phyloP scores from a whole-genome alignment of 2,113 vertebrate species.

The Hipposideros armiger region DNA sequence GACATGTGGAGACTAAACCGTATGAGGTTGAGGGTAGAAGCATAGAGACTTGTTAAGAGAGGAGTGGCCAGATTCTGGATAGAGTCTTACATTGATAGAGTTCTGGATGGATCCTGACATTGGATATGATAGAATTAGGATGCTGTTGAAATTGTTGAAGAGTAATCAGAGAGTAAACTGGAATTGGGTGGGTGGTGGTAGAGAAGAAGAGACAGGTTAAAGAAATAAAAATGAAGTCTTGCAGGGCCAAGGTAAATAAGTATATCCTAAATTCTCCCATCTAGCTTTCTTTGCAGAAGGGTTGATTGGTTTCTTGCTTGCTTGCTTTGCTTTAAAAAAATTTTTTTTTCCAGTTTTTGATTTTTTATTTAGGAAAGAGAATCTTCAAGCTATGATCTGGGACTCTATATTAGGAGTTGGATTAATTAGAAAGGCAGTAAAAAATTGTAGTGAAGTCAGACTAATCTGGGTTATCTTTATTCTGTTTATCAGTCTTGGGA shows the following conservation, averaged over 20 bases:
- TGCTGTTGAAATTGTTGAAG: neutral
- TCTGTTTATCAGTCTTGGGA: neutral
- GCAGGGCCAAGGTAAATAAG: neutral
- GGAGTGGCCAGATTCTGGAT: neutral
- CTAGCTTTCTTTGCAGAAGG: neutral
- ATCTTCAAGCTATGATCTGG: neutral
- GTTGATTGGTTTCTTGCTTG: neutral
- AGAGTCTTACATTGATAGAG: neutral
- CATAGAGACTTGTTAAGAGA: neutral
- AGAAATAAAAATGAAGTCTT: neutral
- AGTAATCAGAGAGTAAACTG: neutral
- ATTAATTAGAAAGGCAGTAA: neutral
- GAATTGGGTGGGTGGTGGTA: neutral
- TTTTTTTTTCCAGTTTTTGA: neutral
- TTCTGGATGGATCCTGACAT: neutral
- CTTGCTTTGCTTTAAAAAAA: slow-evolving; percentile 8
- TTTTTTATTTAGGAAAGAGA: slow-evolving; percentile 12
- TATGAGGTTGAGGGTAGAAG: neutral
- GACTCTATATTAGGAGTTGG: neutral
- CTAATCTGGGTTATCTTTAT: neutral
- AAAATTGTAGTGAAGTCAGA: neutral
- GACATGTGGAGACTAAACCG: neutral
- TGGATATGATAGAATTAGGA: neutral
- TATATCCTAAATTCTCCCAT: neutral
- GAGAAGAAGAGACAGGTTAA: neutral